Conservation (phyloP, 2,888 invertebrate genomes). For the Caradrina clavipalpis region DNA sequence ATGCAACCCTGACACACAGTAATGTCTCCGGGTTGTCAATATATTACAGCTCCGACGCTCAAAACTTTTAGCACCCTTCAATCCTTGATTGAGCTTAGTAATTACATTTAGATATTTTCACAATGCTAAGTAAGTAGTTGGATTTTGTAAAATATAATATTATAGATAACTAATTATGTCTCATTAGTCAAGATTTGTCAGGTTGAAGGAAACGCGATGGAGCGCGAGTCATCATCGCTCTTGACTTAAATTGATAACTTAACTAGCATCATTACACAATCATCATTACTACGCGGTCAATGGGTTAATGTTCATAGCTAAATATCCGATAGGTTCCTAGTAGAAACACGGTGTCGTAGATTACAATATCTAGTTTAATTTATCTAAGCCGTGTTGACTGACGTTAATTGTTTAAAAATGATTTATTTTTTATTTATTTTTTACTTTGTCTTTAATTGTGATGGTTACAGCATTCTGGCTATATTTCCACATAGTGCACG, state of each 20-base stretch:
- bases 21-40: neutral
- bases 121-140: too few species aligned
- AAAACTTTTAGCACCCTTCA: too few species aligned
- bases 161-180: neutral
- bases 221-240: neutral
- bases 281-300: conserved; percentile 4
- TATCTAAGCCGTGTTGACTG: neutral
- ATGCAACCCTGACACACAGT: neutral
- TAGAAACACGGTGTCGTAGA: neutral
- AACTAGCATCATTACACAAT: conserved; percentile 6
- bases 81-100: too few species aligned
- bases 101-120: too few species aligned
- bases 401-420: conserved; percentile 24
- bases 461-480: conserved; percentile 66
- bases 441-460: conserved; percentile 29
- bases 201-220: neutral
- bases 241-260: conserved; percentile 18
- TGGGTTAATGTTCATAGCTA: conserved; percentile 10
- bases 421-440: conserved; percentile 15
- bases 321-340: neutral
- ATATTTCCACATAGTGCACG: conserved; percentile 72
- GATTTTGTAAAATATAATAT: too few species aligned
- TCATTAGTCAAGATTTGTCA: neutral
- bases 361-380: neutral
- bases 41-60: too few species aligned